Base-by-base conservation (phyloP, 53 echinoderm and acorn worm genomes). In the Luidia sarsii region DNA sequence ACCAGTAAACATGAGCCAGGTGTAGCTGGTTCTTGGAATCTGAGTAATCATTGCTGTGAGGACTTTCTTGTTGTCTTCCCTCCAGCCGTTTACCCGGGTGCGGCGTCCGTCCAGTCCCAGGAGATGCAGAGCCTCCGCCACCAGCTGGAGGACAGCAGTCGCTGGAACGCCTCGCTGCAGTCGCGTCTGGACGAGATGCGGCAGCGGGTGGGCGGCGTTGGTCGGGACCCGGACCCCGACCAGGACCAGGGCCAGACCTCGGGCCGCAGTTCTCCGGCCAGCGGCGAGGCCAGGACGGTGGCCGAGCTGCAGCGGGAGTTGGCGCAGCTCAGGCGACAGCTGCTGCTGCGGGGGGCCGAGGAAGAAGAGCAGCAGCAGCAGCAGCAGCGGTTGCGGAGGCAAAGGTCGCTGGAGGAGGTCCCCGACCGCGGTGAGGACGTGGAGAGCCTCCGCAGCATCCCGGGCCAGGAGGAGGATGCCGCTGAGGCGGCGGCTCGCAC, bases 121-220 rank as follows among this genome's bases (percentile, higher is more conserved):
- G 82, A 88, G 67, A 74, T 88, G 49, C 68, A 83, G 68, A 56
- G 49, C 15, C 48, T 88, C 18, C 65, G 72, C n/a, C 65, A 83
- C 36, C 66, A 83, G 43, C 63, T 88, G 31, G 88, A 88, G 75
- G 88, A 83, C 19, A 75, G 67, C 41, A 35, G 80, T 54, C 84
- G 89, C 59, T 66, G 89, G 87, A 72, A 89, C 66, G 33, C 87
- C 65, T 71, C 79, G 29, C 36, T 90, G 65, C 72, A 90, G 72
- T 38, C 79, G 19, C 64, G 93, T 43, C 61, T 90, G n/a, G 75
- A 89, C 60, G 60, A 68, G 75, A 67, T 90, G 80, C 48, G 90
- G 83, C 63, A 92, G 70, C 89, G 93, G 54, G 93, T 79, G 39
- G 90, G 90, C 57, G 96, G 96, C 25, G 87, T 92, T 9, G 88